Percentiles rank a stretch among this genome's conserved stretches.
Evolutionary conservation across 2,113 vertebrate species (phyloP).

Genomic region (Carettochelys insculpta): DNA sequence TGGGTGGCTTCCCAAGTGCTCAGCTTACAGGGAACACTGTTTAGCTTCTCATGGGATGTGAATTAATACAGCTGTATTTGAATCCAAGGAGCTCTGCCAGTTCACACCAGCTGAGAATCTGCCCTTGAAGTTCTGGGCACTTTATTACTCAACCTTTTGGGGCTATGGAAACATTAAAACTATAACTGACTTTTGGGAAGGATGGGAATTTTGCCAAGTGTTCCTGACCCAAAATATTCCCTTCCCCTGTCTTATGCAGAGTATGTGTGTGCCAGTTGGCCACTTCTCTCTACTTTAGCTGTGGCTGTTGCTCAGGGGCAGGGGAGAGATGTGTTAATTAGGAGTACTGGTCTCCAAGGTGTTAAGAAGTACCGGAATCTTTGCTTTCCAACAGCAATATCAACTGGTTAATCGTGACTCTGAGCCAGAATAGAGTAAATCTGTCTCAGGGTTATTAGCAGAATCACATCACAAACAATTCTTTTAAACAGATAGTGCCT

Average conservation of each 20-base stretch:
- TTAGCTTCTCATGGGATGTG: conserved; percentile 37
- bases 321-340: background rate
- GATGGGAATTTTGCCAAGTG: background rate
- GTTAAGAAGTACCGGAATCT: background rate
- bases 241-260: background rate
- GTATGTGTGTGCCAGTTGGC: background rate
- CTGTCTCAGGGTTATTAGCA: background rate
- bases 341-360: background rate
- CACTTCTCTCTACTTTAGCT: background rate
- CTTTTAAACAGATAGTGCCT: background rate
- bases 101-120: conserved; percentile 59
- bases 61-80: conserved; percentile 56
- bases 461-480: background rate
- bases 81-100: conserved; percentile 46
- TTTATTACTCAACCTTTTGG: background rate
- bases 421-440: background rate
- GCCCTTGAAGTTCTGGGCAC: conserved; percentile 57
- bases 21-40: too few relatives aligned
- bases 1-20: too few relatives aligned
- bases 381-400: background rate
- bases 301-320: background rate
- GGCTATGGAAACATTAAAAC: background rate
- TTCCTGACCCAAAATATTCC: background rate
- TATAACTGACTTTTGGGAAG: background rate
- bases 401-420: background rate